Evolutionary conservation across 2,888 invertebrate species (phyloP).

Genomic region (Nowickia ferox): DNA sequence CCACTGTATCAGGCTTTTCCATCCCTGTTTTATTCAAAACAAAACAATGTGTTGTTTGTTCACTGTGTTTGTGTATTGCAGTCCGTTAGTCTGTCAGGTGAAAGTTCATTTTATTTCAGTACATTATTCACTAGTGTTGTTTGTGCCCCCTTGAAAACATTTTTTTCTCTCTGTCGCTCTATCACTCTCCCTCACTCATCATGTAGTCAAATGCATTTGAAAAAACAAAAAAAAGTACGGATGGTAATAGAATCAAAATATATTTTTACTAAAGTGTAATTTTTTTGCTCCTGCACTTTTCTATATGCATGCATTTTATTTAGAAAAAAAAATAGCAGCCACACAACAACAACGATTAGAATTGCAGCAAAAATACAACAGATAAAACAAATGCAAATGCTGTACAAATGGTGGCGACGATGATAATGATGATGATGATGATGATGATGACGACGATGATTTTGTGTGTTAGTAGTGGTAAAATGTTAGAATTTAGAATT

Average conservation of each 20-base stretch:
- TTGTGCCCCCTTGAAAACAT: not conserved
- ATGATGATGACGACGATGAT: slow-evolving; percentile 33
- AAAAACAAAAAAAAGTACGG: not conserved
- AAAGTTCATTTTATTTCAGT: slow-evolving; percentile 66
- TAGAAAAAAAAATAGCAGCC: slow-evolving; percentile 14
- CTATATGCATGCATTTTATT: slow-evolving; percentile 46
- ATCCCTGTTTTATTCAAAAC: too few relatives aligned
- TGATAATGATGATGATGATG: not conserved
- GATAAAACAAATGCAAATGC: slow-evolving; percentile 12
- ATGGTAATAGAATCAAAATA: slow-evolving; percentile 43
- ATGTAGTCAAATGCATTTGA: slow-evolving; percentile 60
- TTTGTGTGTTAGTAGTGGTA: slow-evolving; percentile 67
- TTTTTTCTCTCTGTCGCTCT: not conserved
- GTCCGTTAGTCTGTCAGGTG: slow-evolving; percentile 62
- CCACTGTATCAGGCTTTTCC: too few relatives aligned
- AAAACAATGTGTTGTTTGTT: not conserved
- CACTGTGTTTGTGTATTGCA: not conserved
- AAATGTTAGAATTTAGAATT: slow-evolving; percentile 65
- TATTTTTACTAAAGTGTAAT: slow-evolving; percentile 25
- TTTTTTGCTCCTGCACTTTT: slow-evolving; percentile 17
- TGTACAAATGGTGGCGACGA: not conserved
- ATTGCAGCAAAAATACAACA: slow-evolving; percentile 27
- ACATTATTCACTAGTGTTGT: not conserved
- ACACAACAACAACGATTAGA: slow-evolving; percentile 14
- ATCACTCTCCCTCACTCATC: slow-evolving; percentile 29